Conservation (phyloP, 2,888 invertebrate genomes). For the Schizaphis graminum region DNA sequence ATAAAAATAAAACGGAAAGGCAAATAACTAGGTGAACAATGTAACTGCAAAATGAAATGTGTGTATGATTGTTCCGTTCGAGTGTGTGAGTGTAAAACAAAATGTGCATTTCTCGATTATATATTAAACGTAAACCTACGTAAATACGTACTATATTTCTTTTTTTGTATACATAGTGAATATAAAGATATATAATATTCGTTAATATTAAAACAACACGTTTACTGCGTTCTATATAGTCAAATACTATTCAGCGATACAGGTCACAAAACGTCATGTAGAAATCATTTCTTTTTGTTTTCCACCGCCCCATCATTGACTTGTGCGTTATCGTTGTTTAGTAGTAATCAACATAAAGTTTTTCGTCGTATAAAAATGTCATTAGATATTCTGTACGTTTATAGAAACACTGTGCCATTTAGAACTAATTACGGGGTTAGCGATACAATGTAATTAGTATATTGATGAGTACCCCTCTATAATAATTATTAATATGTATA, state of each 20-base stretch:
- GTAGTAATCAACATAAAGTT: not conserved
- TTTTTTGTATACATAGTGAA: not conserved
- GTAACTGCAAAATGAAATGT: conserved; percentile 43
- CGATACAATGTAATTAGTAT: not conserved
- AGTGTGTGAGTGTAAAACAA: not conserved
- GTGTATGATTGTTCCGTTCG: not conserved
- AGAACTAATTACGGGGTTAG: not conserved
- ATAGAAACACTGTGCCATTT: not conserved
- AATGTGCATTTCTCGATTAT: conserved; percentile 23
- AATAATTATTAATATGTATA: not conserved
- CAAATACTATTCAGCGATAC: not conserved
- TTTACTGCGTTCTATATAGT: not conserved
- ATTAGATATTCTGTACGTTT: not conserved
- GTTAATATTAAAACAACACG: not conserved
- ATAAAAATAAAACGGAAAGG: conserved; percentile 33
- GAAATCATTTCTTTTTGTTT: not conserved
- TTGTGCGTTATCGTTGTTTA: not conserved
- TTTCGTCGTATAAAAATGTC: not conserved
- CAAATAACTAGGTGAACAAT: conserved; percentile 62
- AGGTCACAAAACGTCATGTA: not conserved
- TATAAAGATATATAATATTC: not conserved
- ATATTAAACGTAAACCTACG: not conserved
- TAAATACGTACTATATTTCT: not conserved
- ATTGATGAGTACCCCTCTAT: no score
- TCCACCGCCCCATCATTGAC: not conserved